Evolutionary conservation across 2,797 vertebrate genomes (phyloP).

Genomic region (Pipistrellus pipistrellus): DNA sequence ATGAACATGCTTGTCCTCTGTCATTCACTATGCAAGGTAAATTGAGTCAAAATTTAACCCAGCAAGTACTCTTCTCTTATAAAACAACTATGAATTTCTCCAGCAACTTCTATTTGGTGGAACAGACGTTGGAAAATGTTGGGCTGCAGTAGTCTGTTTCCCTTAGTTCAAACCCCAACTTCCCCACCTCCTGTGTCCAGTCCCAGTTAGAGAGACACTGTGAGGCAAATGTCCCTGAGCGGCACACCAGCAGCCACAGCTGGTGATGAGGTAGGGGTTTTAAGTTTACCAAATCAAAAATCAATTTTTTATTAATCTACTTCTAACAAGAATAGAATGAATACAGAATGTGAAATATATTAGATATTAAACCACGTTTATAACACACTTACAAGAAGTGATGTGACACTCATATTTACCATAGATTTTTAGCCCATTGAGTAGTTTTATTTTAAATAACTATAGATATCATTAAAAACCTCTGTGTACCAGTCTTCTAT

Average conservation of each 20-base stretch:
- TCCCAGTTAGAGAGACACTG: not conserved
- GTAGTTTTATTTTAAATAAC: conserved; percentile 25
- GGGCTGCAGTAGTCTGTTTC: not conserved
- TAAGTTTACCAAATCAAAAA: not conserved
- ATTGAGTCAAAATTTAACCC: not conserved
- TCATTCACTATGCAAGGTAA: not conserved
- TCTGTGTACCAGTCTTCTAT: not conserved
- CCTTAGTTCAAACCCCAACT: not conserved
- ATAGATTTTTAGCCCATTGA: not conserved
- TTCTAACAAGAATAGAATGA: not conserved
- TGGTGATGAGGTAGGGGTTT: not conserved
- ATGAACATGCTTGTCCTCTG: not conserved
- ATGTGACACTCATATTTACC: not conserved
- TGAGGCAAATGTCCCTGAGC: no score
- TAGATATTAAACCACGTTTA: conserved; percentile 14
- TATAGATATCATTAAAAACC: conserved; percentile 22
- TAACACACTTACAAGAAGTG: conserved; percentile 31
- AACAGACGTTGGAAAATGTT: not conserved
- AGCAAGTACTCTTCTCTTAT: not conserved
- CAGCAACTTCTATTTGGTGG: not conserved
- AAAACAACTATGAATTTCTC: not conserved
- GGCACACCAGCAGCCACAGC: not conserved
- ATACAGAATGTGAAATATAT: not conserved
- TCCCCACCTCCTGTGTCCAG: not conserved
- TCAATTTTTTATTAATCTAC: not conserved